A percentile compares a stretch with the other conserved stretches of the same genome.
These are phyloP conservation scores for Rhopalosiphum maidis DNA, from an alignment of 1,140 invertebrate genomes.

Conservation along the genomic window DNA sequence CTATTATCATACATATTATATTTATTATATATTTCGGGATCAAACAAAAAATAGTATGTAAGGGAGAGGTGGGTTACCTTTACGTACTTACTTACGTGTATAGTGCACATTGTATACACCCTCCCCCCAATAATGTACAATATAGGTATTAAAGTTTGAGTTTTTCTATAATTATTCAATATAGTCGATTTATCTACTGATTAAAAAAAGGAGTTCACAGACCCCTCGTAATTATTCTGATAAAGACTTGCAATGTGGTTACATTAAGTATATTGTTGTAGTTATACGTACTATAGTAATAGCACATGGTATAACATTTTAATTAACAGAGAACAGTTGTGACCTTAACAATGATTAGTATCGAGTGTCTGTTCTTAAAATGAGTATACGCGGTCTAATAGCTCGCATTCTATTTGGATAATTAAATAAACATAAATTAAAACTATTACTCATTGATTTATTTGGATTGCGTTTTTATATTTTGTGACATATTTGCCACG, in stretches of 20 bases:
- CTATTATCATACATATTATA: background rate
- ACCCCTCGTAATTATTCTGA: background rate
- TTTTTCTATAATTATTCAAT: background rate
- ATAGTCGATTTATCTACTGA: background rate
- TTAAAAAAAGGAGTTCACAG: background rate
- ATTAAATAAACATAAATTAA: constrained; percentile 16
- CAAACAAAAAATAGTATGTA: too few relatives aligned
- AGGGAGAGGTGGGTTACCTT: too few relatives aligned
- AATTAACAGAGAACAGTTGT: background rate
- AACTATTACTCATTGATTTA: constrained; percentile 4
- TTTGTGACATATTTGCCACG: background rate
- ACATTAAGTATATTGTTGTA: background rate
- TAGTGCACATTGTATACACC: too few relatives aligned
- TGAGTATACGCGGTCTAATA: background rate
- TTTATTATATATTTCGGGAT: background rate
- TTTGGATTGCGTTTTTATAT: background rate
- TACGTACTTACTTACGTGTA: too few relatives aligned
- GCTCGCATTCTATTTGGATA: constrained; percentile 14
- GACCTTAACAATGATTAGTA: constrained; percentile 30
- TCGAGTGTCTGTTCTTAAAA: background rate
- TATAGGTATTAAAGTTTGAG: background rate
- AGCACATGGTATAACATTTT: background rate
- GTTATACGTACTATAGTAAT: background rate
- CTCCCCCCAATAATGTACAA: background rate
- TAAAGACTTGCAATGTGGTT: background rate